These are phyloP conservation scores for Asteroscopus sphinx DNA, from an alignment of 2,888 invertebrate species.

Conservation along the genomic window DNA sequence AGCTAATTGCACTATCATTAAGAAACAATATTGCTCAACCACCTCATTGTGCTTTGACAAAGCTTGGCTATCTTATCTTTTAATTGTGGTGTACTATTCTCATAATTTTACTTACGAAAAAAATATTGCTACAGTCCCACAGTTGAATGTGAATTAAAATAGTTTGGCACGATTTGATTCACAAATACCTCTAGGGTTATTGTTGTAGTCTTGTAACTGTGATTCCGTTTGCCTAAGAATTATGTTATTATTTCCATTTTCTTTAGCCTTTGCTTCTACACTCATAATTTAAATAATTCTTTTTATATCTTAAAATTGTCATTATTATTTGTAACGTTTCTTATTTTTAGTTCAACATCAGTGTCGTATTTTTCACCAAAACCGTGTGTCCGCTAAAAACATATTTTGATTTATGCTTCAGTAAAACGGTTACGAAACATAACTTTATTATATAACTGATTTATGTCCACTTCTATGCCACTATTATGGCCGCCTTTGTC, in stretches of 20 bases:
- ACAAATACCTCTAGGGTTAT: conserved; percentile 12
- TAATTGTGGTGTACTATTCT: conserved; percentile 49
- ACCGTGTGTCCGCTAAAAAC: background rate
- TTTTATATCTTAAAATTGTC: background rate
- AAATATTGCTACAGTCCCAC: conserved; percentile 38
- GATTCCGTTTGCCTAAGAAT: background rate
- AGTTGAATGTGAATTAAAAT: conserved; percentile 26
- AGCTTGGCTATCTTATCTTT: conserved; percentile 50
- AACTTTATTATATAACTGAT: background rate
- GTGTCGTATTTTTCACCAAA: background rate
- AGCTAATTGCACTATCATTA: conserved; percentile 35
- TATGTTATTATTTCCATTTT: background rate
- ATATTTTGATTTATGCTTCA: too few relatives aligned
- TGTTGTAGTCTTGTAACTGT: conserved; percentile 3
- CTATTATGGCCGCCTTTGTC: conserved; percentile 2
- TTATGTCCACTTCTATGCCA: background rate
- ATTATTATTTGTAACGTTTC: background rate
- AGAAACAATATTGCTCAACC: conserved; percentile 47
- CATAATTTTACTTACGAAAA: conserved; percentile 50
- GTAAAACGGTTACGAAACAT: too few relatives aligned
- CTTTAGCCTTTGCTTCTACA: background rate
- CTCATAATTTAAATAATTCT: background rate
- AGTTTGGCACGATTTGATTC: conserved; percentile 9
- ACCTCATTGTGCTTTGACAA: conserved; percentile 55
- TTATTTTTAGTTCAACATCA: background rate